Percentiles rank a stretch among this genome's conserved stretches.
phyloP scores from a whole-genome alignment of 2,888 invertebrate genomes.

The Dryobota labecula region DNA sequence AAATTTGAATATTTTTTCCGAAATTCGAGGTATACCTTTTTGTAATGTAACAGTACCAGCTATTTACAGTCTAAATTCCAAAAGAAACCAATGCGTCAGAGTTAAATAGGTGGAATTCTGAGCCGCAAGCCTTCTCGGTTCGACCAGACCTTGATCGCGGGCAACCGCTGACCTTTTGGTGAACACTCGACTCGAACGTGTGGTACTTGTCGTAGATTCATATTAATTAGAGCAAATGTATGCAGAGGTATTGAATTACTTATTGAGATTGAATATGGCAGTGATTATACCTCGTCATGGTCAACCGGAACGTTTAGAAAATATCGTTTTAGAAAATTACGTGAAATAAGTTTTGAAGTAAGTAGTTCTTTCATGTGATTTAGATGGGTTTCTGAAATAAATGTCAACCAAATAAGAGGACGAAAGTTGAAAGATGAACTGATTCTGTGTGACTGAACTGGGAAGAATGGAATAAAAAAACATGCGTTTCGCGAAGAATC shows the following conservation, averaged over 20 bases:
- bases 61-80: slow-evolving; percentile 26
- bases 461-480: background rate
- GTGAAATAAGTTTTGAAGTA: background rate
- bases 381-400: background rate
- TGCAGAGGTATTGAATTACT: slow-evolving; percentile 37
- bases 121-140: slow-evolving; percentile 66
- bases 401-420: background rate
- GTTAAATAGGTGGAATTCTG: slow-evolving; percentile 56
- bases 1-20: background rate
- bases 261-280: slow-evolving; percentile 34
- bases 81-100: slow-evolving; percentile 60
- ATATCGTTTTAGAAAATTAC: slow-evolving; percentile 10
- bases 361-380: background rate
- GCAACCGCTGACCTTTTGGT: slow-evolving; percentile 79
- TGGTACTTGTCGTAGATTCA: slow-evolving; percentile 50
- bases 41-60: slow-evolving; percentile 23
- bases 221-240: slow-evolving; percentile 57
- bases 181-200: slow-evolving; percentile 58
- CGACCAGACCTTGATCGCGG: slow-evolving; percentile 77
- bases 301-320: slow-evolving; percentile 22
- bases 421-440: background rate
- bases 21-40: background rate
- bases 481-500: background rate
- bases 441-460: too few species aligned
- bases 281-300: slow-evolving; percentile 31